Conservation (phyloP, 2,888 invertebrate species). For the Geophilus truncorum region DNA sequence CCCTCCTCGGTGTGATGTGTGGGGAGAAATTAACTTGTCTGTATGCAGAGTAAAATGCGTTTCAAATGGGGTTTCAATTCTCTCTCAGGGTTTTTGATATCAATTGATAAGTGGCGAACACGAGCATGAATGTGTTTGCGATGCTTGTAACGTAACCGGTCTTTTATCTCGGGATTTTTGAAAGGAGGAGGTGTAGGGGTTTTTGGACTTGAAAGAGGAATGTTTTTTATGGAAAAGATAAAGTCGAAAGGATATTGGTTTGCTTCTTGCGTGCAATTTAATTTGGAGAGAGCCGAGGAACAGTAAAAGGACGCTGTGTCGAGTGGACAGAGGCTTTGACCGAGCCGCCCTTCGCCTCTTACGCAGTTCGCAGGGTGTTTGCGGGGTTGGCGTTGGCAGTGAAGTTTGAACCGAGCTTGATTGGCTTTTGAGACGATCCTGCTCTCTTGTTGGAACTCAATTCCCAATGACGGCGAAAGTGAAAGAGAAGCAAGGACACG, state of each 20-base stretch:
- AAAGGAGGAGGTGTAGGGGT: not conserved
- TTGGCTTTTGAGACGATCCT: not conserved
- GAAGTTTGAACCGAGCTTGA: not conserved
- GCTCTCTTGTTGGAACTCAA: not conserved
- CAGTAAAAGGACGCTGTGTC: not conserved
- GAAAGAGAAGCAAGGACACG: not conserved
- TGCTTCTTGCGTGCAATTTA: not conserved
- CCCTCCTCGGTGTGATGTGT: too few species aligned
- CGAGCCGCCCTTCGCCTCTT: conserved; percentile 2
- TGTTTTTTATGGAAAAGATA: not conserved
- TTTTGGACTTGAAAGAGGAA: too few species aligned
- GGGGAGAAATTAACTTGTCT: not conserved
- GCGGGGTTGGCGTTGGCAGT: not conserved
- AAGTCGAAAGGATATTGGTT: not conserved
- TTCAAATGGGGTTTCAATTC: not conserved
- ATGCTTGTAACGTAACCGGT: not conserved
- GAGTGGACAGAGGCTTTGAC: conserved; percentile 3
- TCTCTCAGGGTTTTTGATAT: not conserved
- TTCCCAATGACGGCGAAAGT: conserved; percentile 1
- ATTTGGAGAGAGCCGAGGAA: not conserved
- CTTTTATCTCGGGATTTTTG: not conserved
- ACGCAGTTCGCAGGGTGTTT: not conserved
- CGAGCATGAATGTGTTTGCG: not conserved
- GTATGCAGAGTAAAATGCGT: not conserved
- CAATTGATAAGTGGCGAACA: not conserved